Conservation (phyloP, 2,888 invertebrate species). For the Polyommatus icarus region DNA sequence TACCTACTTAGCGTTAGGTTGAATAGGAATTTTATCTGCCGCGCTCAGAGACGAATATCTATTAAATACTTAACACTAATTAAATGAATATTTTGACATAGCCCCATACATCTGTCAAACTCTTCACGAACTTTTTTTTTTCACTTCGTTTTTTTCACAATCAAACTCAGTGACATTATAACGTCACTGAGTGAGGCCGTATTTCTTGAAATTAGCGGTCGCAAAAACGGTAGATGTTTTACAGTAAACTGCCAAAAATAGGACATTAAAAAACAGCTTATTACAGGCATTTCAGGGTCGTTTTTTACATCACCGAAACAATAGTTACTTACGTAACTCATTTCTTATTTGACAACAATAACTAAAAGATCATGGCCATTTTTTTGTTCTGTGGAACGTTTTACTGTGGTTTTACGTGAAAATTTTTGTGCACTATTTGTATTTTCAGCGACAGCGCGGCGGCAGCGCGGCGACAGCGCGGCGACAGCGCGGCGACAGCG, state of each 20-base stretch:
- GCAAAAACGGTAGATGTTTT: background rate
- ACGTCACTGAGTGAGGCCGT: too few species aligned
- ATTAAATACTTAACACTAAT: too few species aligned
- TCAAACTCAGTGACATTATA: too few species aligned
- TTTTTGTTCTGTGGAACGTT: conserved; percentile 3
- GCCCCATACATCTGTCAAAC: too few species aligned
- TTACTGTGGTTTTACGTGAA: background rate
- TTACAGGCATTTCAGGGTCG: background rate
- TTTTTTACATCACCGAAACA: conserved; percentile 11
- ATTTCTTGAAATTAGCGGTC: background rate
- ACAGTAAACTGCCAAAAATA: background rate
- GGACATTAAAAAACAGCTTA: background rate
- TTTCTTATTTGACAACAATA: background rate
- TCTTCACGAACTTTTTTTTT: too few species aligned
- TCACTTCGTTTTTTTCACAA: too few species aligned
- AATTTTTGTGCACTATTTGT: background rate
- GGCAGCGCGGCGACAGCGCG: too few species aligned
- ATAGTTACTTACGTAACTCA: background rate
- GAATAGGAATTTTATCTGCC: too few species aligned
- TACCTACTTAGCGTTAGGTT: too few species aligned
- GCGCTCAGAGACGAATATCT: too few species aligned
- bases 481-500: too few species aligned
- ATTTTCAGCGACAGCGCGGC: background rate
- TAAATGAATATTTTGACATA: too few species aligned
- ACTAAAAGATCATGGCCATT: conserved; percentile 1